Percentiles rank a stretch among this genome's conserved stretches.
These are phyloP conservation scores for Leucopternis melanops DNA, from an alignment of 2,113 vertebrate genomes.

Conservation along the genomic window DNA sequence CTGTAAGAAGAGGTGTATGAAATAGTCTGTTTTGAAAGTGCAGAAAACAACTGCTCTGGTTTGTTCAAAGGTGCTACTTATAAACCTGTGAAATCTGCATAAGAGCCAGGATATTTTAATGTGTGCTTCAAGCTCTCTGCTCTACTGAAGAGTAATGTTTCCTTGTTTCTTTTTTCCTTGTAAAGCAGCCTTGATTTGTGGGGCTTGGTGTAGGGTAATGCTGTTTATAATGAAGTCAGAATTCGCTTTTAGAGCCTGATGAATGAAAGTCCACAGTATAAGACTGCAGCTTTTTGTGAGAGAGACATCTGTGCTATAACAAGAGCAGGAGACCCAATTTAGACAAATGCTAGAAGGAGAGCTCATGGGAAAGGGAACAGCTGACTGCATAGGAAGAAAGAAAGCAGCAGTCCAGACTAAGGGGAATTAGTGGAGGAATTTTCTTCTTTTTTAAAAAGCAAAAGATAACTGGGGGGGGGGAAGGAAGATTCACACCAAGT, in stretches of 20 bases:
- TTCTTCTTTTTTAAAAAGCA: background rate
- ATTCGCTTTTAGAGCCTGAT: slow-evolving; percentile 62
- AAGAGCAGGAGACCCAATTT: slow-evolving; percentile 64
- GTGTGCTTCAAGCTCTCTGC: background rate
- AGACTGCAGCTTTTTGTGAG: slow-evolving; percentile 69
- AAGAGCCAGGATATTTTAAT: background rate
- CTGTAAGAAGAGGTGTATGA: background rate
- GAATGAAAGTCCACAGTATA: slow-evolving; percentile 69
- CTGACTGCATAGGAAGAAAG: background rate
- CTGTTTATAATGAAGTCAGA: slow-evolving; percentile 63
- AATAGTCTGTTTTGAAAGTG: background rate
- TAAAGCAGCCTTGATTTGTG: slow-evolving; percentile 22
- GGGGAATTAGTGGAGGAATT: background rate
- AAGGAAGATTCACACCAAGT: background rate
- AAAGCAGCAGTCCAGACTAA: background rate
- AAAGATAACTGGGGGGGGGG: background rate
- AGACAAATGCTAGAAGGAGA: slow-evolving; percentile 60
- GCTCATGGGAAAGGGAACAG: background rate
- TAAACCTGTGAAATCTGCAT: background rate
- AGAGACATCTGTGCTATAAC: slow-evolving; percentile 70
- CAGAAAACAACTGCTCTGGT: background rate
- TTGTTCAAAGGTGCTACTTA: background rate
- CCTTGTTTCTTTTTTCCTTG: background rate
- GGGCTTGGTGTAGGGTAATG: slow-evolving; percentile 54
- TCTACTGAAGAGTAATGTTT: background rate